Evolutionary conservation across 2,888 invertebrate species (phyloP), one percentile per base, ranked within the genome.

Genomic region (Eudasyphora cyanicolor): DNA sequence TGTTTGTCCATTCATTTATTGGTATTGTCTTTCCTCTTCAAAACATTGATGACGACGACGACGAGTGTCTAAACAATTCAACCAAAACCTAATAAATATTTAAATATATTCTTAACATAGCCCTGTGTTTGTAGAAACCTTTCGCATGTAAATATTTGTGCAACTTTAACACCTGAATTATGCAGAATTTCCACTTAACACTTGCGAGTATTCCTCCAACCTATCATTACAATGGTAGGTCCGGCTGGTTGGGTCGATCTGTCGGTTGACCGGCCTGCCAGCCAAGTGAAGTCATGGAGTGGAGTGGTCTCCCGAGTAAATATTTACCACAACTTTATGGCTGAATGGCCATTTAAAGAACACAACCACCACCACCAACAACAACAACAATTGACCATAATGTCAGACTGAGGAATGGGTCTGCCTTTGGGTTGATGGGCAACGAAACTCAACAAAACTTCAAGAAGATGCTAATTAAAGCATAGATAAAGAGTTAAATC

Each of bases 101-200:
- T 71, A 73, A 71, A 78, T 78, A 70, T 24, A 64, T 71, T 17
- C 51, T 71, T 78, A 79, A 79, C 27, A 71, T 51, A 51, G 27
- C 6, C 21, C 45, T 12, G 32, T 62, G 24, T 17, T 79, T 51
- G 19, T 69, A n/a, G 57, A 71, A 71, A 71, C 73, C 74, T 73
- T 42, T 45, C 21, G n/a, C 27, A 35, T 73, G 45, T 82, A 82
- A 85, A 86, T 85, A 85, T 85, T 86, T 73, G 79, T 70, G 62
- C 60, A 60, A 29, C 78, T 86, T 84, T 82, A 76, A 86, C 82
- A 82, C 80, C 85, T 85, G 85, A 83, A 60, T 86, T 85, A 80
- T 77, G 75, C 38, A 79, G 84, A 85, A 85, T 79, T 85, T 81
- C 81, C 49, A 84, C 75, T 84, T 78, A 57, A 67, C 57, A 78